phyloP scores from a whole-genome alignment of 2,888 invertebrate genomes.

The Drosophila bunnanda region DNA sequence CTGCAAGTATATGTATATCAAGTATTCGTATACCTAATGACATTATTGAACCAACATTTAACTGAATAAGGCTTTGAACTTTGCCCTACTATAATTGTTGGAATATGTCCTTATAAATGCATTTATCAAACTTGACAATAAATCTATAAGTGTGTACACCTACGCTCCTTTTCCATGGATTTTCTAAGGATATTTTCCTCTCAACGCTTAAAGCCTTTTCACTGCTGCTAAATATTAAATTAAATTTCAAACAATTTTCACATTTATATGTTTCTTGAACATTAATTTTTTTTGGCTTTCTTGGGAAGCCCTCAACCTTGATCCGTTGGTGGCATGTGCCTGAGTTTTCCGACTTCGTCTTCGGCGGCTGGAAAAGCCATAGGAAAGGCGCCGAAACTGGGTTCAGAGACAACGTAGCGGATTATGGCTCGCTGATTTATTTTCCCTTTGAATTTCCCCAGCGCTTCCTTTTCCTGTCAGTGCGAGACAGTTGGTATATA shows the following conservation, averaged over 20 bases:
- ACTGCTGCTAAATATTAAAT: conserved; percentile 6
- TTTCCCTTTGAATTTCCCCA: conserved; percentile 26
- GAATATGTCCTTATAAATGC: conserved; percentile 8
- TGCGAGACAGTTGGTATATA: conserved; percentile 17
- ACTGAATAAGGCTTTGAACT: conserved; percentile 9
- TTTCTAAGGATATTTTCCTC: background rate
- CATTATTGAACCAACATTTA: conserved; percentile 27
- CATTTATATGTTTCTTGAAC: background rate
- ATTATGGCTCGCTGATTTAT: conserved; percentile 41
- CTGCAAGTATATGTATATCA: too few relatives aligned
- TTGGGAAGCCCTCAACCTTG: conserved; percentile 11
- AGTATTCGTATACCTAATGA: background rate
- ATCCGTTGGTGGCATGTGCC: conserved; percentile 37
- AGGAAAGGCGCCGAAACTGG: conserved; percentile 24
- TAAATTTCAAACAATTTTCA: conserved; percentile 15
- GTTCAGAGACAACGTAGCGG: conserved; percentile 32
- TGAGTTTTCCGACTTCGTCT: conserved; percentile 8
- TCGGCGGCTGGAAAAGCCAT: conserved; percentile 14
- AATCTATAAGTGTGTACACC: conserved; percentile 1
- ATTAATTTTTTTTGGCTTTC: conserved; percentile 11
- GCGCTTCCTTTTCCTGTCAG: conserved; percentile 19
- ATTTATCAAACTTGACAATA: conserved; percentile 11
- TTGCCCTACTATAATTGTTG: conserved; percentile 4
- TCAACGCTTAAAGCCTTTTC: background rate
- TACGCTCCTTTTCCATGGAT: background rate